Evolutionary conservation across 2,797 vertebrate genomes (phyloP), one percentile per base, ranked within the genome.

Genomic region (Gymnothorax reevesii): DNA sequence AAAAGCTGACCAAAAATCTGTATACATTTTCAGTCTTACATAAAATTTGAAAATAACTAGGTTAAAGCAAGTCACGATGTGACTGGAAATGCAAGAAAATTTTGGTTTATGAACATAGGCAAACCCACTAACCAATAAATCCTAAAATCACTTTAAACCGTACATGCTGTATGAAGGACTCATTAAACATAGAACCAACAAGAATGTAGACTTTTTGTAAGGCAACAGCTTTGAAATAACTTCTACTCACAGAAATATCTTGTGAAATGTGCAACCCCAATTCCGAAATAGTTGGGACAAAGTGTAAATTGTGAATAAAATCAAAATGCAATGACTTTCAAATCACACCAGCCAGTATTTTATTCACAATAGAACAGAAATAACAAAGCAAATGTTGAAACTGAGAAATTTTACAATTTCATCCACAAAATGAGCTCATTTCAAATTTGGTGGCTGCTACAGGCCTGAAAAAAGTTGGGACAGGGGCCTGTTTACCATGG

Each of bases 111-210:
- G 55, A 57, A 9, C 27, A 57, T 57, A 33, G 27, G 10, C 9
- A 79, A 84, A 52, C 7, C 27, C 27, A n/a, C 66, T 33, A 2
- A 84, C 10, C 52, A 49, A 84, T 10, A 75, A 83, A 87, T 20
- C 25, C 20, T 49, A 5, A 66, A 73, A n/a, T 73, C 64, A n/a
- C 54, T 13, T 75, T 42, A 71, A 84, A 83, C 84, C 52, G 73
- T 71, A 69, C 20, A 57, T 59, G 42, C 73, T 82, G 73, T 86
- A 66, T 54, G 52, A 84, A 84, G 83, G 73, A 57, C 82, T 89
- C 83, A 86, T 85, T 77, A 77, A 73, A 84, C 82, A 84, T 82
- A 85, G 83, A n/a, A 69, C 66, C 52, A 22, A 86, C 84, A 83
- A 55, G 75, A 59, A 62, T 82, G 71, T 62, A 82, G 62, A 71